Evolutionary conservation across 1,140 invertebrate genomes (phyloP).

Genomic region (Procambarus virginalis): DNA sequence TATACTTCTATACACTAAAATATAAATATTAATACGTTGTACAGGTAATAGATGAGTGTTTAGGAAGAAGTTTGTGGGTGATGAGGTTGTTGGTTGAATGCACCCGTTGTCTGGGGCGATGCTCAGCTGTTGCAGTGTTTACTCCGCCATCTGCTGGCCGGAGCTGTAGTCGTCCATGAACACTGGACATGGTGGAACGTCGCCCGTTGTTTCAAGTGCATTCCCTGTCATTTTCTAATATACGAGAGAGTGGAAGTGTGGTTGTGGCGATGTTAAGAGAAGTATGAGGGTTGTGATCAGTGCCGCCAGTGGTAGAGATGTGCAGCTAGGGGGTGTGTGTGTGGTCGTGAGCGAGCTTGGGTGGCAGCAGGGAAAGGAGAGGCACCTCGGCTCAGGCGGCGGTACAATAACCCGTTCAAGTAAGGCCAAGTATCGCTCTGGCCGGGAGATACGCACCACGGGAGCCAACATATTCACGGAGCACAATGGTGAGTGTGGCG

Average conservation of each 20-base stretch:
- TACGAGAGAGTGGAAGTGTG: conserved; percentile 28
- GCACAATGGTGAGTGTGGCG: conserved; percentile 55
- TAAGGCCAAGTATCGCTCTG: conserved; percentile 48
- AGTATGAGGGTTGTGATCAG: conserved; percentile 22
- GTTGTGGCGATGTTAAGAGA: conserved; percentile 30
- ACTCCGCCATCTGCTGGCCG: conserved; percentile 42
- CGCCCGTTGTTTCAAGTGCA: conserved; percentile 16
- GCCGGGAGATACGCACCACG: conserved; percentile 29
- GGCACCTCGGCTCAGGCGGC: conserved; percentile 40
- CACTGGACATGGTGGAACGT: conserved; percentile 32
- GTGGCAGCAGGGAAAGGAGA: conserved; percentile 54
- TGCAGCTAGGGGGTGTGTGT: conserved; percentile 16
- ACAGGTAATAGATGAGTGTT: too few relatives aligned
- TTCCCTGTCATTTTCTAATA: conserved; percentile 19
- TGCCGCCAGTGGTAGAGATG: conserved; percentile 13
- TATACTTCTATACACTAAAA: too few relatives aligned
- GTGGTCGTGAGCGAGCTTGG: conserved; percentile 32
- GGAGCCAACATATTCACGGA: conserved; percentile 58
- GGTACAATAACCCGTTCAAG: conserved; percentile 49
- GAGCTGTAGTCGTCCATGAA: conserved; percentile 34
- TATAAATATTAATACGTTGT: too few relatives aligned
- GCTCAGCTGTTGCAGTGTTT: background rate
- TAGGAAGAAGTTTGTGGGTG: too few relatives aligned
- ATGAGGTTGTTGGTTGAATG: background rate
- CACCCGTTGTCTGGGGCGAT: conserved; percentile 9